These are phyloP conservation scores for Hyalella azteca DNA, from an alignment of 2,888 invertebrate genomes.

Conservation along the genomic window DNA sequence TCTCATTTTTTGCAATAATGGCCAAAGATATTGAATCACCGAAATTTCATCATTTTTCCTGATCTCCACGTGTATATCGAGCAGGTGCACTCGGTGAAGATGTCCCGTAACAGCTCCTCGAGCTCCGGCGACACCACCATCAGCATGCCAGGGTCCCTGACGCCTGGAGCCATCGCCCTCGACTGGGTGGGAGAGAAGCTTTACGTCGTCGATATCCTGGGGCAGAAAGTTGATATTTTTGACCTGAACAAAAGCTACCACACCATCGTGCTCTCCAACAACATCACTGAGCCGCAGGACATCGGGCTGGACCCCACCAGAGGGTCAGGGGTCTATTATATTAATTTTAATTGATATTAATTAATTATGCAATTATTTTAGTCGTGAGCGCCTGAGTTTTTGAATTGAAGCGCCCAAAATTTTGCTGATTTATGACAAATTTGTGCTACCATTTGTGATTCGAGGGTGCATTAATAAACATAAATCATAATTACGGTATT, in stretches of 20 bases:
- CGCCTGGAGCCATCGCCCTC: slow-evolving; percentile 87
- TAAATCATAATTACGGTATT: too few species aligned
- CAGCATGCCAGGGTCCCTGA: slow-evolving; percentile 82
- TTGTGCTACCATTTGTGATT: too few species aligned
- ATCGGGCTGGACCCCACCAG: slow-evolving; percentile 90
- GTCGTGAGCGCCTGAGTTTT: too few species aligned
- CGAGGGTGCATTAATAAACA: too few species aligned
- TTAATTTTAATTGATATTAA: too few species aligned
- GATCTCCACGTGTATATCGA: too few species aligned
- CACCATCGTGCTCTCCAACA: slow-evolving; percentile 88
- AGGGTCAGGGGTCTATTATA: slow-evolving; percentile 69
- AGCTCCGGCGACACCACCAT: slow-evolving; percentile 68
- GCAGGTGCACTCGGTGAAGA: slow-evolving; percentile 51
- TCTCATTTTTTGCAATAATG: too few species aligned
- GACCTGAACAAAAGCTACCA: slow-evolving; percentile 86
- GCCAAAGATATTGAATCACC: too few species aligned
- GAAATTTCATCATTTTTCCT: too few species aligned
- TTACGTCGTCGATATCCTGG: slow-evolving; percentile 90
- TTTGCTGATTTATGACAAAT: too few species aligned
- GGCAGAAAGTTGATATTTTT: slow-evolving; percentile 93
- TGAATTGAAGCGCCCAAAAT: too few species aligned
- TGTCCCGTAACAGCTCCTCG: slow-evolving; percentile 47
- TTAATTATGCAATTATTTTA: too few species aligned
- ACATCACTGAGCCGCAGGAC: slow-evolving; percentile 88
- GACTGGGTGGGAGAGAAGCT: slow-evolving; percentile 97